A percentile compares a stretch with the other conserved stretches of the same genome.
phyloP scores from a whole-genome alignment of 1,140 invertebrate genomes.

The Drosophila obscura region DNA sequence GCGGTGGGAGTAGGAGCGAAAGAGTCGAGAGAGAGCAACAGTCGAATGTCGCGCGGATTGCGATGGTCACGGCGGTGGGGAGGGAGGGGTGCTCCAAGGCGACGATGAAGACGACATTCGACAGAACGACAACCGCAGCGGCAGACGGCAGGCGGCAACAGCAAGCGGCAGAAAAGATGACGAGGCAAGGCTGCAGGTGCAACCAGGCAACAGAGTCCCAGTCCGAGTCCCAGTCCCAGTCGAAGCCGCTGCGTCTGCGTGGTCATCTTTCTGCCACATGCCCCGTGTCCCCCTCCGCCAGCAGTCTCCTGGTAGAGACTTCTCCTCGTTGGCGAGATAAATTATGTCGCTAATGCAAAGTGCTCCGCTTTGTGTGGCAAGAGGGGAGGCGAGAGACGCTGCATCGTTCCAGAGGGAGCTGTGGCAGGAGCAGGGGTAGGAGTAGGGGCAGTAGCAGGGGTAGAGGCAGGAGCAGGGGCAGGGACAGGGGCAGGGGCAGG shows the following conservation, averaged over 20 bases:
- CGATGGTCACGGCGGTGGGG: no score
- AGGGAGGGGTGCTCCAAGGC: constrained; percentile 34
- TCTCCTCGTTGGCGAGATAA: constrained; percentile 81
- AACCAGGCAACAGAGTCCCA: constrained; percentile 43
- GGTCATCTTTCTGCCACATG: constrained; percentile 53
- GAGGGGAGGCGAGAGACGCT: constrained; percentile 19
- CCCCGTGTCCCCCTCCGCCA: constrained; percentile 10
- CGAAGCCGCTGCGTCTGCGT: constrained; percentile 74
- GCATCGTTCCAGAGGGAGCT: neutral
- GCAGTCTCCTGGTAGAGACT: neutral
- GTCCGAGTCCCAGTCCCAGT: no score
- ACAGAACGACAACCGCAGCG: constrained; percentile 43
- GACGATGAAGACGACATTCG: constrained; percentile 73
- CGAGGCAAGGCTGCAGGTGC: constrained; percentile 80
- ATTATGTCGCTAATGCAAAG: constrained; percentile 83
- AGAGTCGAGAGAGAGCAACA: neutral
- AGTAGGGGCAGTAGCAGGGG: no score
- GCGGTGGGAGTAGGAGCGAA: constrained; percentile 36
- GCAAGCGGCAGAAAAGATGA: constrained; percentile 60
- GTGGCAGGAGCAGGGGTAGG: neutral
- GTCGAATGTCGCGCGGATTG: no score
- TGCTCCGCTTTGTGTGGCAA: constrained; percentile 74
- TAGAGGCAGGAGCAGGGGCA: no score
- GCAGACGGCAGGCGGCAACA: constrained; percentile 44
- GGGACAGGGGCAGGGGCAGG: constrained; percentile 5